Percentiles rank a stretch among this genome's conserved stretches.
phyloP scores from a whole-genome alignment of 2,113 vertebrate genomes.

The Microcebus murinus region DNA sequence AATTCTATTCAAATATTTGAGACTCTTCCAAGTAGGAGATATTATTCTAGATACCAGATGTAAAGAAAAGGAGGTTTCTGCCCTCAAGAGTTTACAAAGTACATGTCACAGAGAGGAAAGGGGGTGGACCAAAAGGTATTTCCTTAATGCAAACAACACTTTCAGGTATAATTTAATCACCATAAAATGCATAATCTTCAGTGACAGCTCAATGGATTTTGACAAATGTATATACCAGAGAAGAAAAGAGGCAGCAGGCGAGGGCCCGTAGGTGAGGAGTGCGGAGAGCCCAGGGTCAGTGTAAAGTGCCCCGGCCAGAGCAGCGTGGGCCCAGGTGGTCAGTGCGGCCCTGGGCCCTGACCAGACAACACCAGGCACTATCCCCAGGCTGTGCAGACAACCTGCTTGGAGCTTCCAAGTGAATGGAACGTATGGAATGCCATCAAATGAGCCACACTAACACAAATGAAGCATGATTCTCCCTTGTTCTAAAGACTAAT shows the following conservation, averaged over 20 bases:
- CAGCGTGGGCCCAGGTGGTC: no score
- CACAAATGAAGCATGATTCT: neutral
- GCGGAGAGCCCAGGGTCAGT: neutral
- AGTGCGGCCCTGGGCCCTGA: neutral
- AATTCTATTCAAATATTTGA: neutral
- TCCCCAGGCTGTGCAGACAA: neutral
- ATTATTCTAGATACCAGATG: neutral
- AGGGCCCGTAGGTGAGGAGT: neutral
- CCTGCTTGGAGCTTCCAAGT: neutral
- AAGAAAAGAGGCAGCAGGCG: neutral
- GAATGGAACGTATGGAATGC: slow-evolving; percentile 18
- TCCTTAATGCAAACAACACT: neutral
- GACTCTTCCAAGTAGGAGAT: neutral
- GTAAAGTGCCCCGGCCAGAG: neutral
- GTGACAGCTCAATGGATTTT: slow-evolving; percentile 6
- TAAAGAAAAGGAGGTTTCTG: neutral
- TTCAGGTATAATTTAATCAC: neutral
- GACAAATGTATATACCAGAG: neutral
- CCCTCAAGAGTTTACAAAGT: neutral
- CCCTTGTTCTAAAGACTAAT: neutral
- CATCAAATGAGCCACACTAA: neutral
- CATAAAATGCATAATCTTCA: neutral
- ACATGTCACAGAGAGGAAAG: neutral
- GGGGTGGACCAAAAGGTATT: neutral
- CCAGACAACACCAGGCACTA: neutral